Percentiles rank a stretch among this genome's conserved stretches.
Evolutionary conservation across 2,113 vertebrate species (phyloP).

Genomic region (Oceanodroma tethys): DNA sequence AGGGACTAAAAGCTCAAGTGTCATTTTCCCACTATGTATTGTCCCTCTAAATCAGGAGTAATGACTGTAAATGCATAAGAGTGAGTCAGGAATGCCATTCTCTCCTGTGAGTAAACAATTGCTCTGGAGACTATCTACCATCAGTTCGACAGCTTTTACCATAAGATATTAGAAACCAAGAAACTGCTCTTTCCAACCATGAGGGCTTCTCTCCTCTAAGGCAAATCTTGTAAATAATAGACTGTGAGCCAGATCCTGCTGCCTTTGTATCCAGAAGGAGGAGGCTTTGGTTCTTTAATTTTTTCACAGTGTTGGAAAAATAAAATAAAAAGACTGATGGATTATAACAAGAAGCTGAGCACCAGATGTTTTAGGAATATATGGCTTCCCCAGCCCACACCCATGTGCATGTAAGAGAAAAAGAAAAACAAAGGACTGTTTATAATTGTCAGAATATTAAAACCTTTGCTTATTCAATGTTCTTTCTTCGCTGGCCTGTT

Average conservation of each 20-base stretch:
- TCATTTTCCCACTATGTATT: not conserved
- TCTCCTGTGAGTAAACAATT: not conserved
- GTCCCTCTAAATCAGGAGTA: not conserved
- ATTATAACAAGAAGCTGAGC: constrained; percentile 31
- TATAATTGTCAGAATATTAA: constrained; percentile 69
- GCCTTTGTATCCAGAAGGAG: not conserved
- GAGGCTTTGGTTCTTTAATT: constrained; percentile 15
- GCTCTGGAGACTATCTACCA: not conserved
- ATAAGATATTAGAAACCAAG: not conserved
- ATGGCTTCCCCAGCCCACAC: not conserved
- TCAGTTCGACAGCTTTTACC: not conserved
- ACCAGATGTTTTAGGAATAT: constrained; percentile 63
- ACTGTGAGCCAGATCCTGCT: not conserved
- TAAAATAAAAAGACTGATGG: constrained; percentile 23
- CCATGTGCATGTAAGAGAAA: constrained; percentile 28
- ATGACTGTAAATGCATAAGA: not conserved
- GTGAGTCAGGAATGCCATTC: not conserved
- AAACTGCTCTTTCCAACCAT: not conserved
- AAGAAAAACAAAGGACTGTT: constrained; percentile 63
- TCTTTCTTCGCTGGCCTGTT: constrained; percentile 41
- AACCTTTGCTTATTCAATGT: constrained; percentile 66
- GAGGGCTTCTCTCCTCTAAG: not conserved
- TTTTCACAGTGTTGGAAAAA: not conserved
- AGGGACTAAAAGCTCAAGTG: not conserved
- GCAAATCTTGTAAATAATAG: not conserved